Conservation (phyloP, 2,888 invertebrate genomes). For the Blastobasis adustella region DNA sequence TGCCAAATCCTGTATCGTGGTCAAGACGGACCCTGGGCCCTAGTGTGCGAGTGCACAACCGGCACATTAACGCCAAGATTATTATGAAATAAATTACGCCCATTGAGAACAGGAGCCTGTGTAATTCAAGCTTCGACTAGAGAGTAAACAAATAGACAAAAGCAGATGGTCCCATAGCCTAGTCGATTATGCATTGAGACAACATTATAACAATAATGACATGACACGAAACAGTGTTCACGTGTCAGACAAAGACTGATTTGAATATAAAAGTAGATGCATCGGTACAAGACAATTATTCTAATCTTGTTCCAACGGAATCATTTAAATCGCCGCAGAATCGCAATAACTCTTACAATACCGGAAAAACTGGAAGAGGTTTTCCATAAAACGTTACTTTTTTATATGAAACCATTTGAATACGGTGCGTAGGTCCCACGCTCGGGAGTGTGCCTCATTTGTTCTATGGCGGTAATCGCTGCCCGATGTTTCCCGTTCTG, state of each 20-base stretch:
- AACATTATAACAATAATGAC: slow-evolving; percentile 20
- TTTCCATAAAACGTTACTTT: slow-evolving; percentile 44
- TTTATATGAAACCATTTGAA: slow-evolving; percentile 47
- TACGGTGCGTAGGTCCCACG: slow-evolving; percentile 58
- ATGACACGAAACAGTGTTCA: slow-evolving; percentile 23
- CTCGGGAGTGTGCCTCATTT: slow-evolving; percentile 13
- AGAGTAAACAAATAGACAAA: too few relatives aligned
- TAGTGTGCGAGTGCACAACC: too few relatives aligned
- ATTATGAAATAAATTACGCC: too few relatives aligned
- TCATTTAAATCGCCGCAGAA: slow-evolving; percentile 34
- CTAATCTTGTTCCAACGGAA: slow-evolving; percentile 45
- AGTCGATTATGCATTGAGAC: too few relatives aligned
- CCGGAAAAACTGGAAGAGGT: slow-evolving; percentile 69
- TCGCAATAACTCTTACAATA: slow-evolving; percentile 41
- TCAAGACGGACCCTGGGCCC: too few relatives aligned
- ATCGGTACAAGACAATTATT: slow-evolving; percentile 38
- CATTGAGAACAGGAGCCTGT: too few relatives aligned
- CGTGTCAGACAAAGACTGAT: slow-evolving; percentile 48
- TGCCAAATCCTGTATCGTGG: too few relatives aligned
- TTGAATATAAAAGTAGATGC: slow-evolving; percentile 50
- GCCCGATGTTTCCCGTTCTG: too few relatives aligned
- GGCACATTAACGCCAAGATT: too few relatives aligned
- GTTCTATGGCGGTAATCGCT: neutral
- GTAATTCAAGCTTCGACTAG: too few relatives aligned
- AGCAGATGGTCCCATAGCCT: too few relatives aligned